Base-by-base conservation (phyloP, 2,113 vertebrate genomes). In the Symphodus melops region DNA sequence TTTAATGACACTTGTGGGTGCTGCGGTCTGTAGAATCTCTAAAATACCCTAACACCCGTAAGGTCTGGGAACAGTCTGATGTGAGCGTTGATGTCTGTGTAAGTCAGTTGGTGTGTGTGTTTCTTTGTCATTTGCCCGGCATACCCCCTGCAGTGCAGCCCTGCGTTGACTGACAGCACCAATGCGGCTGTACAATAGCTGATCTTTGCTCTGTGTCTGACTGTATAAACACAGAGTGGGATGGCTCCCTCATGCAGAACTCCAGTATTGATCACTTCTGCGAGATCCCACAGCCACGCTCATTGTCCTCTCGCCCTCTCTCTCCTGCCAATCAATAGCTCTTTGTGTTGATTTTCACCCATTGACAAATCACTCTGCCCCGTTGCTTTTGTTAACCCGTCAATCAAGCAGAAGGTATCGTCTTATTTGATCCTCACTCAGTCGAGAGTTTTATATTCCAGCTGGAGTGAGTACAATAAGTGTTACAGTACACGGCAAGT, bases 331-430 rank as follows among this genome's bases (percentile, higher is more conserved):
- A 92, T 95, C 94, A 94, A 95, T 95, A 92, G 86, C 84, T 91
- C 93, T 94, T 94, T 95, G 93, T 94, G 87, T 84, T 67, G 89
- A 89, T 91, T 89, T 86, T 85, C 85, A 92, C 84, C 89, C 91
- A 91, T 83, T 92, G 92, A 93, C 91, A 93, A 94, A 94, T 94
- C 91, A 91, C 91, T 92, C 93, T 82, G 86, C 57, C 77, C 83
- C 79, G 76, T 86, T 84, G 83, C 73, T 83, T 92, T 92, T 93
- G 90, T 94, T 28, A 25, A 76, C 68, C 86, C 93, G 93, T 93
- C 94, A 95, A 58, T 95, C 94, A 93, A 86, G 69, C 13, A 0
- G 52, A 86, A 87, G 66, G 85, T 91, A 74, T 72, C 61, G 71
- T 73, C 83, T 77, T 60, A 72, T 88, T 72, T 80, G 83, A 80